Conservation (phyloP, 2,797 vertebrate genomes). For the Clarias laeviceps region DNA sequence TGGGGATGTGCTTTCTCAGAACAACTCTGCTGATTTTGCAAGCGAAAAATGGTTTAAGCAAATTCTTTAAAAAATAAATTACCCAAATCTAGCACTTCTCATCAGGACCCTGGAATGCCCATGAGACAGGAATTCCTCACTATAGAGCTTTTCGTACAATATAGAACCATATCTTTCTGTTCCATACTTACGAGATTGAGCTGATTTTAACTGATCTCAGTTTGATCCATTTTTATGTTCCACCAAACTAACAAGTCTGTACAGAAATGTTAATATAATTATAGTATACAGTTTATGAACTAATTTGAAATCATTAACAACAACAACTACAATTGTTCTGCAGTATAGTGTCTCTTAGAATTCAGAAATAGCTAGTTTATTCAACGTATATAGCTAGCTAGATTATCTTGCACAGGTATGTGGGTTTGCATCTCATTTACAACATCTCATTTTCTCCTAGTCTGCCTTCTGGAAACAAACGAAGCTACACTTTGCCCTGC, state of each 20-base stretch:
- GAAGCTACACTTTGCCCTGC: not conserved
- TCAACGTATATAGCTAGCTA: not conserved
- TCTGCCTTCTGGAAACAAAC: not conserved
- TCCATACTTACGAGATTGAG: not conserved
- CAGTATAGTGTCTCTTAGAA: not conserved
- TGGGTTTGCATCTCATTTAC: not conserved
- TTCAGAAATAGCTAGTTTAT: not conserved
- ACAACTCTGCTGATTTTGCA: not conserved
- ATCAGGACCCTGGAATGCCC: not conserved
- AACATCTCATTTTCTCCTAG: not conserved
- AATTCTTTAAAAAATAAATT: not conserved
- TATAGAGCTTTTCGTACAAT: not conserved
- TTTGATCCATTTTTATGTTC: not conserved
- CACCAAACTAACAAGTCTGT: not conserved
- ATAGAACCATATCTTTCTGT: not conserved
- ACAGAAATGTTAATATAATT: not conserved
- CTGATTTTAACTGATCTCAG: not conserved
- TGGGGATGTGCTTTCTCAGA: not conserved
- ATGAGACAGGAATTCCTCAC: not conserved
- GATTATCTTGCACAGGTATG: not conserved
- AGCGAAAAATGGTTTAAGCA: not conserved
- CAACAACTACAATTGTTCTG: not conserved
- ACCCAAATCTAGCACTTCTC: not conserved
- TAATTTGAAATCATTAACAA: not conserved
- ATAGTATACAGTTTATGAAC: not conserved